These are phyloP conservation scores for Trematomus loennbergii DNA, from an alignment of 2,113 vertebrate genomes.

Conservation along the genomic window DNA sequence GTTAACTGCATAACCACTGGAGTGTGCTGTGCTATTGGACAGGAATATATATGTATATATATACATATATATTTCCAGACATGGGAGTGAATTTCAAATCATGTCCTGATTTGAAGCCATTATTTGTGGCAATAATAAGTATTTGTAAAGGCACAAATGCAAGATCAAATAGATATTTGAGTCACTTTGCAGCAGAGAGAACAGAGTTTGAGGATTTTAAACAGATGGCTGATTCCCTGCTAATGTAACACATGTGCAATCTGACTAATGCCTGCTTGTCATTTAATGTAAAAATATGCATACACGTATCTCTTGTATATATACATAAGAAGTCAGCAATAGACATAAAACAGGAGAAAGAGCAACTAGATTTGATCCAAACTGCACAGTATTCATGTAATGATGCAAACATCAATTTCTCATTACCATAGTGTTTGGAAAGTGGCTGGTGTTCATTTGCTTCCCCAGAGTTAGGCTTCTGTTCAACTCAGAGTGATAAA, in stretches of 20 bases:
- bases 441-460: background rate
- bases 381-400: background rate
- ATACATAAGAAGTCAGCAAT: background rate
- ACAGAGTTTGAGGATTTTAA: background rate
- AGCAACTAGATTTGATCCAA: background rate
- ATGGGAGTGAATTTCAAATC: no score
- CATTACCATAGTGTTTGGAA: background rate
- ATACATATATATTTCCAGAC: no score
- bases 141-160: background rate
- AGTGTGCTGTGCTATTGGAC: conserved; percentile 17
- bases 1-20: conserved; percentile 20
- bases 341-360: background rate
- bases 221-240: background rate
- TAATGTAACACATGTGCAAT: no score
- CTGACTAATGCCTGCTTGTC: background rate
- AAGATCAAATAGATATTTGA: background rate
- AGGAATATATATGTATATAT: background rate
- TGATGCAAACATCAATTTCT: background rate
- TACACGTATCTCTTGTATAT: background rate
- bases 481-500: conserved; percentile 16
- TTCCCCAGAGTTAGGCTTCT: background rate
- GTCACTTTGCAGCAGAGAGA: background rate
- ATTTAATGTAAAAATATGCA: background rate
- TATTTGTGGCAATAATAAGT: background rate
- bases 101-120: background rate